Evolutionary conservation across 2,888 invertebrate genomes (phyloP), one percentile per base, ranked within the genome.

Genomic region (Ernsta delagoae): DNA sequence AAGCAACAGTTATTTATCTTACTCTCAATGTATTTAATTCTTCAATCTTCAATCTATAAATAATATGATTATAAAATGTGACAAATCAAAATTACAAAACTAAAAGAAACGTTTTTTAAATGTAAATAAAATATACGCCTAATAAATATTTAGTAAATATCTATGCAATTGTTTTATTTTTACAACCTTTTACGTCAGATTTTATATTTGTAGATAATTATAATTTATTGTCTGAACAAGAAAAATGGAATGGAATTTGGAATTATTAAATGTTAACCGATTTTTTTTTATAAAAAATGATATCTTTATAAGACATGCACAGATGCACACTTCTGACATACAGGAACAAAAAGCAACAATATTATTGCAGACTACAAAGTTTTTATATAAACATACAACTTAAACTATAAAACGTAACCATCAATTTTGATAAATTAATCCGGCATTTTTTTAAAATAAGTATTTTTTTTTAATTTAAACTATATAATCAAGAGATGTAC

Each of bases 1-100:
- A 85, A 85, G 77, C 81, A 85, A 86, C 84, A 84, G 75, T 83
- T 83, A 86, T 83, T 85, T 86, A 86, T 85, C 57, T 53, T 8
- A 1, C 8, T 53, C 8, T 16, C 24, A 53, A 53, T 53, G 53
- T 4, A 43, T 3, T 43, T 39, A 31, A 31, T 39, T 39, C 39
- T 39, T 39, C 8, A 39, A 39, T 4, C 9, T 43, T 43, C 2
- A 43, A 43, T 43, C 9, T 39, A 7, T 39, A 39, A 3, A 9
- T 43, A 43, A 9, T 43, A 31, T 31, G 31, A 31, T 31, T 31
- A 31, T 31, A 31, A 1, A 31, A 31, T 31, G 2, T 43, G 43
- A 43, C 43, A 9, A 43, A 43, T 43, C 9, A 43, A 71, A 69
- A 31, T 71, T 70, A 65, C 70, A 68, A 59, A 64, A 70, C 64